Base-by-base conservation (phyloP, 2,797 vertebrate species). In the Myotis planiceps region DNA sequence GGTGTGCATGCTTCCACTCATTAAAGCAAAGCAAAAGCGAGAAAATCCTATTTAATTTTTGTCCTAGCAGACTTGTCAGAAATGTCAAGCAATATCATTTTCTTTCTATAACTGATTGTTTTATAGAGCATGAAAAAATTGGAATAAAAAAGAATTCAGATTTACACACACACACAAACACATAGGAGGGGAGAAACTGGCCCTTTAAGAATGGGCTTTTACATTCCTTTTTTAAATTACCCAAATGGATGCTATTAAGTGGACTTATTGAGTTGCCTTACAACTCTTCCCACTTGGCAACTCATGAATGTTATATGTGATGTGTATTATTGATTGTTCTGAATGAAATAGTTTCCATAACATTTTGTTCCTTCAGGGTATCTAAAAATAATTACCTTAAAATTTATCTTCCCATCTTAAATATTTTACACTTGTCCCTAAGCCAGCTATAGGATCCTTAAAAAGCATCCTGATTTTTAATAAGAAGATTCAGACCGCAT, bases 301-400 rank as follows among this genome's bases (percentile, higher is more conserved):
- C 63, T 71, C 58, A 47, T 76, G 42, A 82, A 21, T 90, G 45
- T 34, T 94, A 65, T 74, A 87, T 96, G 93, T 95, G 34, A 94
- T 95, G 23, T 75, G 1, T 69, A 7, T 42, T 92, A 71, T 92
- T 93, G 69, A 93, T 83, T 93, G 19, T 74, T 87, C 37, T 74
- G 71, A 93, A 95, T 91, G 37, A 96, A 92, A 91, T 81, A 27
- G 9, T 91, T 94, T 96, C 53, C 53, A 63, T 76, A 87, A 83
- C n/a, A 79, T 78, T 71, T 84, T 93, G 42, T 88, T 92, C 49
- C 74, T 92, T 92, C 29, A 49, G 37, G 63, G 27, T 74, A 37
- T 66, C 60, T 80, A 75, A 96, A 91, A 85, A 92, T 74, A 71
- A 65, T 85, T 86, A 76, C 45, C 60, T 92, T 75, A 90, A 94